These are phyloP conservation scores for Folsomia candida DNA, from an alignment of 2,888 invertebrate genomes.

Conservation along the genomic window DNA sequence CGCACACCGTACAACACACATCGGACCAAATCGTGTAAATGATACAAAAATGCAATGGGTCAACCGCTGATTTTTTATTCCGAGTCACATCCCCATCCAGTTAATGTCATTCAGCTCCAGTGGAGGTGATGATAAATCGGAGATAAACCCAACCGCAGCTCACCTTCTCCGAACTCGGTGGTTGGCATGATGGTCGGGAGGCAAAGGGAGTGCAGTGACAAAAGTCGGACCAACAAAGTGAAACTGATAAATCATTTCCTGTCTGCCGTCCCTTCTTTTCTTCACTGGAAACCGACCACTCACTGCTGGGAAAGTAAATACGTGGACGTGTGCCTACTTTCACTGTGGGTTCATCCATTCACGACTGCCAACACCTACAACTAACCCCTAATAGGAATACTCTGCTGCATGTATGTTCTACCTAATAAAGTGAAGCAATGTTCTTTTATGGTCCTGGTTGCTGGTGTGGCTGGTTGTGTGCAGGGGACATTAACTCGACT, in stretches of 20 bases:
- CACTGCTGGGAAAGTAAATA: neutral
- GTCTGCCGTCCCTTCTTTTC: neutral
- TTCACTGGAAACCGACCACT: neutral
- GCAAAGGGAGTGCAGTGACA: no score
- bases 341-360: no score
- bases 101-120: neutral
- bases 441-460: neutral
- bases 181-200: no score
- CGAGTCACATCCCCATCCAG: neutral
- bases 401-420: no score
- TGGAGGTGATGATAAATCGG: constrained; percentile 4
- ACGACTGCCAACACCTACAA: no score
- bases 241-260: constrained; percentile 3
- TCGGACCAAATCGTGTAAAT: neutral
- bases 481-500: neutral
- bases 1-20: neutral
- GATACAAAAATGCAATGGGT: neutral
- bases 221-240: neutral
- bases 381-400: no score
- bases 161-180: no score
- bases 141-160: neutral
- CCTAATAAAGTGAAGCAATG: neutral
- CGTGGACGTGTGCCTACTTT: no score
- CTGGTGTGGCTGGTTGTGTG: neutral
- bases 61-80: neutral